Conservation (phyloP, 2,113 vertebrate genomes). For the Lophotis ruficrista region DNA sequence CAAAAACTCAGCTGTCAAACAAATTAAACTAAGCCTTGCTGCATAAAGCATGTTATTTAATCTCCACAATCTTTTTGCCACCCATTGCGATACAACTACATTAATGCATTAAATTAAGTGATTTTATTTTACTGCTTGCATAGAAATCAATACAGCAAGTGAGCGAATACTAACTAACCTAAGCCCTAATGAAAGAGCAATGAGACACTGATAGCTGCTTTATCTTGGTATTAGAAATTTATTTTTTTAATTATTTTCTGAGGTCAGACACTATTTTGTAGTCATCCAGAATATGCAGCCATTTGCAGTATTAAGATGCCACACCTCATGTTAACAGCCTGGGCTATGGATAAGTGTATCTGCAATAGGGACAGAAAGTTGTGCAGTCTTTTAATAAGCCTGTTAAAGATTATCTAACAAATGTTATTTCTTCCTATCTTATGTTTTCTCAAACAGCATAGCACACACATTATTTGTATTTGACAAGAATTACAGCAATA, state of each 20-base stretch:
- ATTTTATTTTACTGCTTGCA: slow-evolving; percentile 51
- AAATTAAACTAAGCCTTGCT: slow-evolving; percentile 41
- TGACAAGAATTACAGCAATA: slow-evolving; percentile 34
- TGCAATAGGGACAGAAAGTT: not conserved
- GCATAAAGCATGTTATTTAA: slow-evolving; percentile 52
- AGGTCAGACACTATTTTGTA: not conserved
- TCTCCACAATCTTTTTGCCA: slow-evolving; percentile 53
- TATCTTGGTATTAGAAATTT: not conserved
- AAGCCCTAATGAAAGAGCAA: slow-evolving; percentile 39
- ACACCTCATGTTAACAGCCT: not conserved
- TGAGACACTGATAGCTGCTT: not conserved
- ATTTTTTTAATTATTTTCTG: not conserved
- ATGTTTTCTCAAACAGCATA: not conserved
- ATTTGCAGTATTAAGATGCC: slow-evolving; percentile 22
- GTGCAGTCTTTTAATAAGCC: not conserved
- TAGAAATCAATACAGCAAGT: slow-evolving; percentile 19
- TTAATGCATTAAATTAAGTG: slow-evolving; percentile 47
- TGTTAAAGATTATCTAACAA: not conserved
- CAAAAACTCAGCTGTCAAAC: slow-evolving; percentile 32
- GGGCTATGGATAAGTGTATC: not conserved
- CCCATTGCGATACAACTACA: not conserved
- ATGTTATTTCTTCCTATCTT: slow-evolving; percentile 8
- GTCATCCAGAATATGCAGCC: not conserved
- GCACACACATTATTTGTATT: not conserved
- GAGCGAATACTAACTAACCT: slow-evolving; percentile 8